A percentile compares a stretch with the other conserved stretches of the same genome.
phyloP scores from a whole-genome alignment of 2,113 vertebrate genomes.

The Ceratotherium simum region DNA sequence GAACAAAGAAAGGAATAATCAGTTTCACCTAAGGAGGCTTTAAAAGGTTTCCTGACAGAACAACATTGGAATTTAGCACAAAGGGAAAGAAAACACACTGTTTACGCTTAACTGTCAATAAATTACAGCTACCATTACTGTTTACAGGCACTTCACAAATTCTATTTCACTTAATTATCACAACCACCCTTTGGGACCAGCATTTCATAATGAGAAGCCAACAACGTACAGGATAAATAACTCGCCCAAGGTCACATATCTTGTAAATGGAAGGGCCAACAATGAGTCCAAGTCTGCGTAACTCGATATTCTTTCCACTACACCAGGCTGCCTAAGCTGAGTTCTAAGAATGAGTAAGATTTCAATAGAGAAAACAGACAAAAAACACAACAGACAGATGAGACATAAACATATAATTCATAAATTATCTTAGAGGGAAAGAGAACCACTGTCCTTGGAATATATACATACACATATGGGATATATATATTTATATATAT shows the following conservation, averaged over 20 bases:
- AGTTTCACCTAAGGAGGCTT: not conserved
- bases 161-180: conserved; percentile 36
- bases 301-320: conserved; percentile 18
- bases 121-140: not conserved
- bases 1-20: not conserved
- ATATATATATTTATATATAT: not conserved
- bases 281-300: not conserved
- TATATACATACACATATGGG: not conserved
- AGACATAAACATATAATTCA: not conserved
- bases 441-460: not conserved
- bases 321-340: not conserved
- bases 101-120: not conserved
- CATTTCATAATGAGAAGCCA: conserved; percentile 41
- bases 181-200: not conserved
- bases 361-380: not conserved
- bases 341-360: not conserved
- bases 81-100: not conserved
- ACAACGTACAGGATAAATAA: not conserved
- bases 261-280: not conserved
- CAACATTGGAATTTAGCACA: not conserved
- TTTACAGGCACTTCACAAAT: not conserved
- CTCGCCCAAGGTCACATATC: not conserved
- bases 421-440: conserved; percentile 5
- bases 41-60: not conserved
- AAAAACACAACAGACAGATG: not conserved